A percentile compares a stretch with the other conserved stretches of the same genome.
phyloP scores from a whole-genome alignment of 2,888 invertebrate species.

The Neoitamus cyanurus region DNA sequence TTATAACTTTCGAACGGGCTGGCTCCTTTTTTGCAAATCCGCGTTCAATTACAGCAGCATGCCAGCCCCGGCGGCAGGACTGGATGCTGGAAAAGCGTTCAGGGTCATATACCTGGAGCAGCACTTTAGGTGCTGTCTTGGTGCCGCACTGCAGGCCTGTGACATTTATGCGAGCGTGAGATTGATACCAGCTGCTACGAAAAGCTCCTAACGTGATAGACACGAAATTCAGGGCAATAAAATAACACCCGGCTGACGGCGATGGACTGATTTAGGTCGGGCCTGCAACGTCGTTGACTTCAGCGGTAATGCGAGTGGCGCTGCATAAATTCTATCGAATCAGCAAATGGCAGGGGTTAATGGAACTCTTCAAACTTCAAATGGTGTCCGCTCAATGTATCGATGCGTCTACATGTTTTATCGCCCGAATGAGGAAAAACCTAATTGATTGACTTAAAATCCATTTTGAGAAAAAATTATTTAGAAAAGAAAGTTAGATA shows the following conservation, averaged over 20 bases:
- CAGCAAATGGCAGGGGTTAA: neutral
- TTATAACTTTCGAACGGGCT: conserved; percentile 47
- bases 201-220: conserved; percentile 13
- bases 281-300: neutral
- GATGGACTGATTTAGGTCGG: neutral
- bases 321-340: neutral
- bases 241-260: neutral
- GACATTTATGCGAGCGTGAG: conserved; percentile 47
- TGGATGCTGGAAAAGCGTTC: neutral
- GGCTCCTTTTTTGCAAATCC: conserved; percentile 44
- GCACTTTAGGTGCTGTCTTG: conserved; percentile 16
- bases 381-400: too few relatives aligned
- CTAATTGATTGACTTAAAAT: too few relatives aligned
- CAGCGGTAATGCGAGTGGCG: neutral
- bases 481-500: too few relatives aligned
- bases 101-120: conserved; percentile 22
- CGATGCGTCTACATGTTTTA: too few relatives aligned
- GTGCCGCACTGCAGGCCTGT: conserved; percentile 16
- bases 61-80: neutral
- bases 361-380: too few relatives aligned
- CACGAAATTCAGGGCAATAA: neutral
- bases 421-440: too few relatives aligned
- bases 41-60: neutral
- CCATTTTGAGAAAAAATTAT: too few relatives aligned
- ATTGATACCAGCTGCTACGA: conserved; percentile 22